Evolutionary conservation across 1,140 invertebrate genomes (phyloP), one percentile per base, ranked within the genome.

Genomic region (Schlechtendalia chinensis): DNA sequence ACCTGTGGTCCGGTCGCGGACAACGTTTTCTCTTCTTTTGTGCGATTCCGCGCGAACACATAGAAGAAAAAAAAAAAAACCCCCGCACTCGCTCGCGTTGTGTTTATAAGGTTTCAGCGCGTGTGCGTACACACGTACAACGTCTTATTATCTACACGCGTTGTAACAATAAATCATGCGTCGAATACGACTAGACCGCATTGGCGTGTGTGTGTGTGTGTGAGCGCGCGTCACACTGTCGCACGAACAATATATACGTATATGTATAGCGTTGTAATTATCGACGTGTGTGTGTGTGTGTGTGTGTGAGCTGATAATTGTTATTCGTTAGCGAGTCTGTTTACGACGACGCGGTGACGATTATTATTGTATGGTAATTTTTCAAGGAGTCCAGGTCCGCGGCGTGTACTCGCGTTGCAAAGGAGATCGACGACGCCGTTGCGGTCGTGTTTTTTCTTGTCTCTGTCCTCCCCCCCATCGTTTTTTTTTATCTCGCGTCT

Each of bases 351-450:
- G 47, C 67, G 69, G 11, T 50, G 47, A 50, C 47, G 47, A 45
- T 47, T 45, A 72, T 72, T 54, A 72, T 72, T 72, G 69, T 72
- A 72, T 72, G 69, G 69, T 72, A 72, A 72, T 72, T 54, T 72
- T 54, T 72, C 5, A 32, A 71, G 22, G 24, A 71, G 67, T 71
- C 22, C 27, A n/a, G n/a, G 27, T 61, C 16, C 29, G 24, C 27
- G 17, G n/a, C 17, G 2, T 71, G 6, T 45, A 69, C n/a, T n/a
- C n/a, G n/a, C 32, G 32, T 4, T 16, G 45, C 45, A 22, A 72
- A 72, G 54, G 69, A 72, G 47, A 53, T 54, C 53, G 47, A 47
- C 29, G 47, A 54, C 47, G 19, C 54, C 54, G 45, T 71, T 27
- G 47, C 67, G 29, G 32, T 47, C 24, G 67, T 53, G 22, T 50